Conservation (phyloP, 2,113 vertebrate genomes). For the Stictonetta naevosa region DNA sequence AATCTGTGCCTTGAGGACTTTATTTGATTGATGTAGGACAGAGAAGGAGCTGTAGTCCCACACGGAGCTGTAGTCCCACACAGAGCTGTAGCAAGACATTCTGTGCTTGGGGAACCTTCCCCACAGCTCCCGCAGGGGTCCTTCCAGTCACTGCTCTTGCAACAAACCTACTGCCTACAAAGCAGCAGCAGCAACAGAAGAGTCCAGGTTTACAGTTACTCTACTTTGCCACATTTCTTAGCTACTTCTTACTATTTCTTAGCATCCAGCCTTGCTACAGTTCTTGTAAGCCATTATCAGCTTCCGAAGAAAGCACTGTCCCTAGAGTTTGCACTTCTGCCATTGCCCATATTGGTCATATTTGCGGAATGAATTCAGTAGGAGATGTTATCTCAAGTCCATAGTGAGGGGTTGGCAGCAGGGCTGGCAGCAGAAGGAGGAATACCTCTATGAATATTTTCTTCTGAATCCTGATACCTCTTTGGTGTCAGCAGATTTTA, state of each 20-base stretch:
- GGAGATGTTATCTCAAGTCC: accelerated
- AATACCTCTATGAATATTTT: not conserved
- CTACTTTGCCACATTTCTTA: not conserved
- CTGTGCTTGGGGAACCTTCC: not conserved
- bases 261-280: not conserved
- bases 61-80: not conserved
- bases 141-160: not conserved
- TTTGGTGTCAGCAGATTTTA: not conserved
- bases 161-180: no score
- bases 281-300: not conserved
- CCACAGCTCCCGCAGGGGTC: not conserved
- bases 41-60: not conserved
- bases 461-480: not conserved
- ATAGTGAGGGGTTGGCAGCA: not conserved
- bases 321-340: not conserved
- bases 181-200: not conserved
- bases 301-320: not conserved
- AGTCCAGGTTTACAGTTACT: not conserved
- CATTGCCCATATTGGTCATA: not conserved
- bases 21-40: not conserved
- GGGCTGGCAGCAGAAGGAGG: not conserved
- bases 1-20: not conserved
- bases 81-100: not conserved
- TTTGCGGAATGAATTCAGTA: not conserved
- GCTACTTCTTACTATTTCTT: no score